These are phyloP conservation scores for Lumbricus terrestris DNA, from an alignment of 2,888 invertebrate species.

Conservation along the genomic window DNA sequence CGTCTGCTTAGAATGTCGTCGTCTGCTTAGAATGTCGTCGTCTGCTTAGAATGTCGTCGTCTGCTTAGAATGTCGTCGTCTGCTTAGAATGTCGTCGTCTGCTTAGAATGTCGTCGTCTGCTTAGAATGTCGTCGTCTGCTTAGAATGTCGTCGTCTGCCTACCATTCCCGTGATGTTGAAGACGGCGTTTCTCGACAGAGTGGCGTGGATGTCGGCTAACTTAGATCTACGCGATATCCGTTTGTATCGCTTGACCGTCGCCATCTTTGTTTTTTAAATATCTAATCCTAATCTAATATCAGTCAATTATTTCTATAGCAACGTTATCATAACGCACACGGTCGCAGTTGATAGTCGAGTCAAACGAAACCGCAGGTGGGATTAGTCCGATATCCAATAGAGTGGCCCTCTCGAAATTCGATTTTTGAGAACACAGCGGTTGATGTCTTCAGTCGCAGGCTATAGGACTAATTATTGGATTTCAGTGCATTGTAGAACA, in stretches of 20 bases:
- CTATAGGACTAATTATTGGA: too few species aligned
- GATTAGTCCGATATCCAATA: too few species aligned
- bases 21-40: too few species aligned
- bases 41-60: too few species aligned
- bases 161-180: constrained; percentile 6
- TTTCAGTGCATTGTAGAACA: too few species aligned
- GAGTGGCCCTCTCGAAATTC: not conserved
- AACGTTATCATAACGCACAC: not conserved
- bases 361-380: too few species aligned
- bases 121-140: not conserved
- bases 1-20: too few species aligned
- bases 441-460: not conserved
- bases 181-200: not conserved
- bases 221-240: not conserved
- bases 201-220: not conserved
- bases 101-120: too few species aligned
- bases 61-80: too few species aligned
- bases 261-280: not conserved
- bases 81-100: too few species aligned
- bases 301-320: not conserved
- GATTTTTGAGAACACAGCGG: not conserved
- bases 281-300: not conserved
- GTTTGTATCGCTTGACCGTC: not conserved
- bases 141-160: not conserved
- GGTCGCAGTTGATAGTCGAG: not conserved